Conservation (phyloP, 2,113 vertebrate species). For the Dipodomys merriami region DNA sequence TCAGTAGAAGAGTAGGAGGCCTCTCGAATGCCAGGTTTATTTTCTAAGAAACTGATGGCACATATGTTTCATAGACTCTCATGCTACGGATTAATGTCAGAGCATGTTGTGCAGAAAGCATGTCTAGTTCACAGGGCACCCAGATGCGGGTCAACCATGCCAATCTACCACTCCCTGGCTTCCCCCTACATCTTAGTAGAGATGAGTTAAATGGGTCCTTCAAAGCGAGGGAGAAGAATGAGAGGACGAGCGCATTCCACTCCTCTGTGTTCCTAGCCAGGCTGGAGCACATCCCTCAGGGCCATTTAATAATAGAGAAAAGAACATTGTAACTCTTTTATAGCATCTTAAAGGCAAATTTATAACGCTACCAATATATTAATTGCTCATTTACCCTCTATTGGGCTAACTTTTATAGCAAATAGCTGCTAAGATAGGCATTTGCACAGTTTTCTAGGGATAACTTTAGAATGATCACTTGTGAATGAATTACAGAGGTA, state of each 20-base stretch:
- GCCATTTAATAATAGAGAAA: neutral
- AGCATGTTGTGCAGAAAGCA: neutral
- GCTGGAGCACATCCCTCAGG: neutral
- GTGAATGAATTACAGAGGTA: neutral
- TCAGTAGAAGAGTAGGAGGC: neutral
- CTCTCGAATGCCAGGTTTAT: too few species aligned
- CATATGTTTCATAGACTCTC: neutral
- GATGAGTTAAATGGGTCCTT: constrained; percentile 5
- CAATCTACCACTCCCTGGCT: neutral
- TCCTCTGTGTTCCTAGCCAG: neutral
- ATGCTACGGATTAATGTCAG: neutral
- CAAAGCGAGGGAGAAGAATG: neutral
- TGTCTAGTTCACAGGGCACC: neutral
- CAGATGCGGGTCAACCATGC: neutral
- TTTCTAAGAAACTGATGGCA: neutral
- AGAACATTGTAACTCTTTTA: constrained; percentile 19
- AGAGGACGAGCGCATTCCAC: neutral
- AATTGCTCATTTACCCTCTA: neutral
- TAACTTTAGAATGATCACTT: neutral
- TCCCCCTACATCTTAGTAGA: neutral
- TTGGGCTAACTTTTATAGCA: neutral
- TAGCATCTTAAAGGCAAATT: constrained; percentile 19
- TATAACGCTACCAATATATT: neutral
- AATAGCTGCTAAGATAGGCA: neutral
- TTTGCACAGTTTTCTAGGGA: neutral